These are phyloP conservation scores for Labroides dimidiatus DNA, from an alignment of 2,797 vertebrate species.

Conservation along the genomic window DNA sequence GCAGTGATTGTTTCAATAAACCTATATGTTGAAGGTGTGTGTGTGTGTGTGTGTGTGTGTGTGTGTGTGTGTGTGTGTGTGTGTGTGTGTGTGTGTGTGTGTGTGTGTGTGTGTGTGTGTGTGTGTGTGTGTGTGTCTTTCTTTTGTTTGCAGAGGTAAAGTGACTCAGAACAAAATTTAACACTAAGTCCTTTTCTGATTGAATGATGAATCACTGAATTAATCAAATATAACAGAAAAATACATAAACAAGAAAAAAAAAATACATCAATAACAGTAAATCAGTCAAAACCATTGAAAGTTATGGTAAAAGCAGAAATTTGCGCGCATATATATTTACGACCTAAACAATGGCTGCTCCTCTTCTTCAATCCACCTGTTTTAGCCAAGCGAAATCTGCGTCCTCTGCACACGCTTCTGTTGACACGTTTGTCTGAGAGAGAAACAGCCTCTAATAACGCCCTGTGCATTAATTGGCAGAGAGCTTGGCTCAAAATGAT, in stretches of 20 bases:
- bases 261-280: not conserved
- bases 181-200: not conserved
- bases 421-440: constrained; percentile 50
- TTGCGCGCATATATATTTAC: not conserved
- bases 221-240: too few relatives aligned
- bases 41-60: too few relatives aligned
- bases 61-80: too few relatives aligned
- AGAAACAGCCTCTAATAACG: constrained; percentile 27
- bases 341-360: not conserved
- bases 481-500: constrained; percentile 27
- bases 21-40: too few relatives aligned
- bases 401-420: constrained; percentile 26
- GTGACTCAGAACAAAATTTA: not conserved
- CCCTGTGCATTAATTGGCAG: constrained; percentile 29
- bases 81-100: too few relatives aligned
- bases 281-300: not conserved
- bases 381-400: constrained; percentile 44
- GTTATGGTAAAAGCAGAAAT: not conserved
- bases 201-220: not conserved
- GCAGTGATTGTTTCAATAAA: too few relatives aligned
- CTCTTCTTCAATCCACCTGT: constrained; percentile 79
- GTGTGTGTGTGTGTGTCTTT: too few relatives aligned
- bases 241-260: too few relatives aligned
- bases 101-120: too few relatives aligned
- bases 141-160: too few relatives aligned